Evolutionary conservation across 1,140 invertebrate genomes (phyloP).

Genomic region (Panagrolaimus sp.): DNA sequence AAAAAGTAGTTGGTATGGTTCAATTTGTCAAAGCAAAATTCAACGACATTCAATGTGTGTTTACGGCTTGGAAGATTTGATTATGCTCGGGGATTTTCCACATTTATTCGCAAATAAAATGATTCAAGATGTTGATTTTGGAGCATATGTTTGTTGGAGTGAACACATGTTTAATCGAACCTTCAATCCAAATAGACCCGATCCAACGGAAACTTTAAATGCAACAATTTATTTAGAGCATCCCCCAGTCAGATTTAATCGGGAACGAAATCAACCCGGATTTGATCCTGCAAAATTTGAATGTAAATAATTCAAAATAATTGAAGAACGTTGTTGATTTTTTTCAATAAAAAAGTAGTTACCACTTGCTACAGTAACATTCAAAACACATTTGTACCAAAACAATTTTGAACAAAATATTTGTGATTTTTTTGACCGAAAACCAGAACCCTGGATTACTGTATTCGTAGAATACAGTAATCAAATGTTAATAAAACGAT

Average conservation of each 20-base stretch:
- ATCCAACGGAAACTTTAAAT: neutral
- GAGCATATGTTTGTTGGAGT: slow-evolving; percentile 27
- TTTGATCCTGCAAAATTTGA: neutral
- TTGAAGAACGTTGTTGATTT: no score
- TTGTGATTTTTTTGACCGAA: no score
- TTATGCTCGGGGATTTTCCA: slow-evolving; percentile 11
- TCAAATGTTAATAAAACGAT: no score
- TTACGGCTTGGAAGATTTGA: slow-evolving; percentile 24
- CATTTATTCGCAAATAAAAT: slow-evolving; percentile 28
- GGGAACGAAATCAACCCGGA: neutral
- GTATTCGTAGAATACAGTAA: no score
- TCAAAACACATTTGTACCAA: no score
- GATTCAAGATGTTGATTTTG: slow-evolving; percentile 24
- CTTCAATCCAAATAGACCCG: neutral
- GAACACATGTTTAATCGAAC: slow-evolving; percentile 33
- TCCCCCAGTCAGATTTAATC: neutral
- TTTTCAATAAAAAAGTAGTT: no score
- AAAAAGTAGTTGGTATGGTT: slow-evolving; percentile 18
- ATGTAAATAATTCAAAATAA: neutral
- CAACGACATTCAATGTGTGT: slow-evolving; percentile 21
- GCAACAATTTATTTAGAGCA: neutral
- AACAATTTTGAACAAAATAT: no score
- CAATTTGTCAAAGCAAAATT: slow-evolving; percentile 17
- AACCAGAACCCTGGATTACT: no score
- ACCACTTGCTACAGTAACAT: no score